Evolutionary conservation across 2,113 vertebrate species (phyloP), one percentile per base, ranked within the genome.

Genomic region (Noturus placidus): DNA sequence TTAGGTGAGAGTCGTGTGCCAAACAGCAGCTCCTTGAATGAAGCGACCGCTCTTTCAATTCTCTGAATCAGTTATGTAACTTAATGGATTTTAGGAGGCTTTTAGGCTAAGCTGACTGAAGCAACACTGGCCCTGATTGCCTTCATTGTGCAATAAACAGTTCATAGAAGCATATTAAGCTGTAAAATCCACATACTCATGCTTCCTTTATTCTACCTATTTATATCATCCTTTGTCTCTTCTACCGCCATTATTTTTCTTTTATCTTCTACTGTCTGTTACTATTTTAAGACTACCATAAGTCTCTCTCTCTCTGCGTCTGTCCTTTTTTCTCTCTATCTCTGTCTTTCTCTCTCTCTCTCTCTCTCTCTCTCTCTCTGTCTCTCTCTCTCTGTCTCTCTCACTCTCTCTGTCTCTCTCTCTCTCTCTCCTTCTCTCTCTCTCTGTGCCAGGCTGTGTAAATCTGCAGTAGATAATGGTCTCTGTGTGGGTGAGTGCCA

Each of bases 381-480:
- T 46, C 42, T 46, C 5, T 74, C 35, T 74, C 35, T 38, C 17
- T 38, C 17, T 38, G 15, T 38, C 33, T 38, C 19, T 74, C 10
- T 46, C 50, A 30, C 50, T 79, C 6, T 79, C 76, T 78, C 14
- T 54, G 14, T 54, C 25, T 27, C 46, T 52, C 42, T n/a, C 72
- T 56, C 77, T 79, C 50, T 20, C n/a, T 54, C 77, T 30, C 27
- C 19, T n/a, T 17, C 27, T 79, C 27, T 33, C 56, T 46, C n/a
- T 69, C 50, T 82, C 56, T 91, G 82, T 88, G 89, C 87, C 91
- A 89, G 91, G 87, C 91, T 84, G 91, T 91, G 91, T 91, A 90
- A 92, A 92, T 92, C 92, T 92, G 92, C 89, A 90, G 86, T 90
- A 92, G 91, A 94, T 95, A 93, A 93, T 92, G 89, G 90, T 84